These are phyloP conservation scores for Musca vetustissima DNA, from an alignment of 1,140 invertebrate species.

Conservation along the genomic window DNA sequence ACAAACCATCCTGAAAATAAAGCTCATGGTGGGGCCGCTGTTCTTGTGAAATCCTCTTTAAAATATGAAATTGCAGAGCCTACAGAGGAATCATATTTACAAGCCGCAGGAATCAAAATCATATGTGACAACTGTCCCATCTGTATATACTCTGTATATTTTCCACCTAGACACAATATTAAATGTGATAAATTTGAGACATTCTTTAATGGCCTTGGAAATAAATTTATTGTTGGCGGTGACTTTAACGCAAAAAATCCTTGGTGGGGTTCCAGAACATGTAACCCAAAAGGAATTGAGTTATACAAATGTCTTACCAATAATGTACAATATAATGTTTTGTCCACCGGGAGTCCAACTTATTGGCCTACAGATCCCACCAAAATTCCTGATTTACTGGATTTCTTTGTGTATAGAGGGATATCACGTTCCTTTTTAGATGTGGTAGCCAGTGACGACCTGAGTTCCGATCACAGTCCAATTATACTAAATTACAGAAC, in stretches of 20 bases:
- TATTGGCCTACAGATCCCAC: constrained; percentile 10
- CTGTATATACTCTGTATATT: background rate
- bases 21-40: constrained; percentile 11
- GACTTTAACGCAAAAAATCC: background rate
- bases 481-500: background rate
- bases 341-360: constrained; percentile 16
- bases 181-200: background rate
- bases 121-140: background rate
- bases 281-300: background rate
- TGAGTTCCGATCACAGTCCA: background rate
- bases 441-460: background rate
- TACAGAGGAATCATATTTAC: background rate
- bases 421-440: background rate
- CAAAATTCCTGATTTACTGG: constrained; percentile 21
- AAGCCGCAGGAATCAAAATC: background rate
- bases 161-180: background rate
- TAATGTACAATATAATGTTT: background rate
- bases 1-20: constrained; percentile 5
- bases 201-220: background rate
- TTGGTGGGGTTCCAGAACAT: background rate
- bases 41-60: background rate
- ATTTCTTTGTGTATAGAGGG: background rate
- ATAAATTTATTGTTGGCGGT: background rate
- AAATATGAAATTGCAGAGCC: background rate
- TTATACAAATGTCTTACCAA: background rate